Evolutionary conservation across 2,888 invertebrate species (phyloP), one percentile per base, ranked within the genome.

Genomic region (Crossocerus cetratus): DNA sequence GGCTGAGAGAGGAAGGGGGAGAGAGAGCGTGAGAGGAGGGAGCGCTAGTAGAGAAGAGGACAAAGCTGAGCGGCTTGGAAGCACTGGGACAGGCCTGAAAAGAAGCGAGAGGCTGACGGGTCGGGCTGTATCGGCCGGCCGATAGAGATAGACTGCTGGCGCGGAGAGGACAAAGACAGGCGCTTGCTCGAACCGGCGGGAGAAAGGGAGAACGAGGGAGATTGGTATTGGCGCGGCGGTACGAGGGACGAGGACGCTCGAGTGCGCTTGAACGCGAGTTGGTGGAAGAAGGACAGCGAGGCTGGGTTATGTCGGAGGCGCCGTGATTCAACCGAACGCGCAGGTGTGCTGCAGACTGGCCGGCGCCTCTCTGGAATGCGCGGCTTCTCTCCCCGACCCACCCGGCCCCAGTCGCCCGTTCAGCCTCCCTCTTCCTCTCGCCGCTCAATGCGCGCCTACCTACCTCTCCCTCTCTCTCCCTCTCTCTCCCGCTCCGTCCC

Each of bases 301-400:
- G 84, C 84, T 83, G 87, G 85, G 85, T 86, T 87, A 82, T 85
- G 86, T 84, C 81, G 86, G 86, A 86, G 87, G 87, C 87, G 87
- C 87, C 87, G 86, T 87, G 87, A 87, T 87, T 87, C 86, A 87
- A 86, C 87, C 82, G 84, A 86, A 86, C 86, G 88, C 87, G 89
- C 89, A 89, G 89, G 89, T 89, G 89, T 89, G 89, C 88, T 87
- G 84, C 85, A 89, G 89, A 89, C 89, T 89, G 85, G 88, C 87
- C 87, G 89, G 89, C 89, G 89, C 89, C 89, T 87, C 88, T 85
- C 84, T 86, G 89, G 89, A 89, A 89, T 89, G 89, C 84, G 74
- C 81, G 76, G 74, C 77, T 77, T 80, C 78, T 73, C 65, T 57
- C 65, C 54, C 57, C 74, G 60, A 21, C 64, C 63, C 62, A 53